Evolutionary conservation across 1,140 invertebrate species (phyloP), one percentile per base, ranked within the genome.

Genomic region (Paracyclopina nana): DNA sequence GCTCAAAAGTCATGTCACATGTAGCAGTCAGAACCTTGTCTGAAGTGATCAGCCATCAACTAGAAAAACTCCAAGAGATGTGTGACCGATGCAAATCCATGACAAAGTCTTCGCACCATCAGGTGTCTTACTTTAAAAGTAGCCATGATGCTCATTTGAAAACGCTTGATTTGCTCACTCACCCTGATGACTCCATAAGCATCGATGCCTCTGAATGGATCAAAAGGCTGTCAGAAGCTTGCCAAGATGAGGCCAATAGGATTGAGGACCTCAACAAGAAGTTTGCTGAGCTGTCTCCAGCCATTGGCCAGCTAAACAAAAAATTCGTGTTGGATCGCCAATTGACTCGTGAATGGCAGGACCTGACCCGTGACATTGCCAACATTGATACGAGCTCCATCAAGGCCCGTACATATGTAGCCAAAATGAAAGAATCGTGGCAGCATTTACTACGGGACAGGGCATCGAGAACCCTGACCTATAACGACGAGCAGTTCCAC

Each of bases 401-500:
- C 48, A 73, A 75, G 58, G 79, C 80, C 1, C 67, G 75, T 53
- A 65, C 80, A 26, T 70, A 82, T 43, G 79, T 83, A 1, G 76
- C 80, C 56, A 72, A 81, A 53, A 65, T 90, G 52, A 68, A 82
- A 28, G 84, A 88, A 57, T 85, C 83, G 1, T 91, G 86, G 85
- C 84, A 88, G 65, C 82, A 87, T 70, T 69, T 90, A 42, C 70
- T 87, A 24, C 69, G 84, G 31, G 83, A 91, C 68, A 71, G 83
- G 57, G 82, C 82, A 18, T 83, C 82, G 8, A 57, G 62, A 55
- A 55, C 56, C 6, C 53, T 88, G 1, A 85, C 83, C 0, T 86
- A 84, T 62, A 87, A 90, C 61, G 85, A 91, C 66, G 85, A 90
- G 65, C 84, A 90, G 64, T 87, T 91, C 61, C 85, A 91, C 65